Evolutionary conservation across 2,888 invertebrate species (phyloP), one percentile per base, ranked within the genome.

Genomic region (Sclerodermus sp.): DNA sequence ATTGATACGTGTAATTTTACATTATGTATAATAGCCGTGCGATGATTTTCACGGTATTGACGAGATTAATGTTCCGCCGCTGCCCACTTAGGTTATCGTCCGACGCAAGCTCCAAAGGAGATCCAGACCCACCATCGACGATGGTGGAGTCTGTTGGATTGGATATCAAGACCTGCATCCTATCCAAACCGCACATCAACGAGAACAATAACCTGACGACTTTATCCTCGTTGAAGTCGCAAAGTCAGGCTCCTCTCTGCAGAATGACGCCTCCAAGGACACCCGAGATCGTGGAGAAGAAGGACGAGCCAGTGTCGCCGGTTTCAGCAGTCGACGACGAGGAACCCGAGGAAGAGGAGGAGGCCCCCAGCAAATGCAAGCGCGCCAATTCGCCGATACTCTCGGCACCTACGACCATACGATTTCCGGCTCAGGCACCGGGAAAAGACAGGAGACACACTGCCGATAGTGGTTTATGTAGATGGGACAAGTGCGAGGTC

Each of bases 401-500:
- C 42, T 89, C 90, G 54, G 88, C 88, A 66, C 91, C 91, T 31
- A 90, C 90, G 76, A 91, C 88, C 51, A 87, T 92, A 62, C 83
- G 91, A 68, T 91, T 91, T 76, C 91, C 91, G 1, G 88, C 79
- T 13, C 68, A 77, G 54, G 60, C 73, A 61, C 71, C 64, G 57
- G 56, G 70, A 60, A 70, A 79, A 53, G 62, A 73, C 65, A 64
- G 77, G 66, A 53, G 70, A 56, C 64, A 75, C 57, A 62, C 80
- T 1, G 79, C 82, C 40, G 82, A 82, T 13, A 74, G 72, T 50
- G 81, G 82, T 1, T 79, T 86, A 51, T 93, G 93, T 73, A 83
- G 88, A 60, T 93, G 93, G 93, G 86, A 88, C 74, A 87, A 90
- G 71, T 93, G 93, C 80, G 86, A 85, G 67, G 84, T 83, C 66